Conservation (phyloP, 2,797 vertebrate species). For the Cyclopterus lumpus region DNA sequence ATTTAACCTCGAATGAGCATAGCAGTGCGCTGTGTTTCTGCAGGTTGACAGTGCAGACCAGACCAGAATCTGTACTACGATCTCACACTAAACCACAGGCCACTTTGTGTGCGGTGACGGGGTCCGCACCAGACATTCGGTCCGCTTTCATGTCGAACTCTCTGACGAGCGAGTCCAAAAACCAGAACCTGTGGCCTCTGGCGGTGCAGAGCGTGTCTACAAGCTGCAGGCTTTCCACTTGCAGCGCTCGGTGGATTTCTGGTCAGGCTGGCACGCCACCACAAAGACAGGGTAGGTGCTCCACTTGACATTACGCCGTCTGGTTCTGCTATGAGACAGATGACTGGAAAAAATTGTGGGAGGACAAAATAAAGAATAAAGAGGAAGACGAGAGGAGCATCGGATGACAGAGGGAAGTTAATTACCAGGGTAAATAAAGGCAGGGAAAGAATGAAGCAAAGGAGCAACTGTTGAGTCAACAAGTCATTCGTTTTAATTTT, state of each 20-base stretch:
- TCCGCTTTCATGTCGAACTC: slow-evolving; percentile 26
- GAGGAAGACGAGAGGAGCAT: not conserved
- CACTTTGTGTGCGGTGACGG: slow-evolving; percentile 16
- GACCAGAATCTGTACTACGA: slow-evolving; percentile 18
- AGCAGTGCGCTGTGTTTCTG: slow-evolving; percentile 2
- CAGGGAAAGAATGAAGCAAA: not conserved
- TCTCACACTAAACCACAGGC: slow-evolving; percentile 26
- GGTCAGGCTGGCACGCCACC: slow-evolving; percentile 17
- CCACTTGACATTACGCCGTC: slow-evolving; percentile 4
- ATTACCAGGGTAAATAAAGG: not conserved
- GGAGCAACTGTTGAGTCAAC: slow-evolving; percentile 39
- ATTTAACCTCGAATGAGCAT: not conserved
- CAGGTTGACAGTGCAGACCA: slow-evolving; percentile 26
- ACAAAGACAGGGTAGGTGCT: slow-evolving; percentile 24
- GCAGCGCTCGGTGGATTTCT: slow-evolving; percentile 36
- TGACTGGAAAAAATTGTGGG: slow-evolving; percentile 20
- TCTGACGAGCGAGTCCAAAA: slow-evolving; percentile 7
- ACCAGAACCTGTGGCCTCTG: slow-evolving; percentile 16
- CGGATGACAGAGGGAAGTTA: not conserved
- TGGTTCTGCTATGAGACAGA: slow-evolving; percentile 9
- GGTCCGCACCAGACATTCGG: slow-evolving; percentile 7
- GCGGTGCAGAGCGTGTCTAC: not conserved
- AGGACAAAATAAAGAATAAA: slow-evolving; percentile 2
- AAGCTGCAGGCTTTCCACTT: slow-evolving; percentile 28
- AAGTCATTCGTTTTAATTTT: slow-evolving; percentile 42